A percentile compares a stretch with the other conserved stretches of the same genome.
These are phyloP conservation scores for Dynastes tityus DNA, from an alignment of 2,888 invertebrate genomes.

Conservation along the genomic window DNA sequence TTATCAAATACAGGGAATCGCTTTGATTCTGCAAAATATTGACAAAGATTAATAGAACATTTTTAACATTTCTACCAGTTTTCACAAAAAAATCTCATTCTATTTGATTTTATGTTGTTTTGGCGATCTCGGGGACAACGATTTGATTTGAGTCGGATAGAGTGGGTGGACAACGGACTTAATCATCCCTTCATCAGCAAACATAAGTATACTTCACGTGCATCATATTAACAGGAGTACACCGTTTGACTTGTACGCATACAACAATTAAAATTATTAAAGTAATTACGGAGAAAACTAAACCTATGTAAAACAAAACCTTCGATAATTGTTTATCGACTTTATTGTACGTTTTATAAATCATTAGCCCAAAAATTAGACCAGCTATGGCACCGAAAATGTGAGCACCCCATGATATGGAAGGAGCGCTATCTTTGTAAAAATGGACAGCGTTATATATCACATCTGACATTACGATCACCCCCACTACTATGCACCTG, in stretches of 20 bases:
- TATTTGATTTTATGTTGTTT: no score
- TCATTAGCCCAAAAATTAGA: conserved; percentile 76
- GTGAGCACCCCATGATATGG: conserved; percentile 82
- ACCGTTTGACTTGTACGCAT: conserved; percentile 60
- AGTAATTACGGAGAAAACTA: conserved; percentile 53
- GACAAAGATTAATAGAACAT: no score
- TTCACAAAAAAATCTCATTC: no score
- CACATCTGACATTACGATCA: conserved; percentile 79
- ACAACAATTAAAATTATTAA: conserved; percentile 57
- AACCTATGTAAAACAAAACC: conserved; percentile 58
- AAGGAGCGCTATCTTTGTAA: conserved; percentile 69
- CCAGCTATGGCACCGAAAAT: conserved; percentile 80
- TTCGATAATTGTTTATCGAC: conserved; percentile 56
- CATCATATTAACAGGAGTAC: conserved; percentile 59
- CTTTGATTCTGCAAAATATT: no score
- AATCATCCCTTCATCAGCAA: conserved; percentile 56
- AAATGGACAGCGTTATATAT: conserved; percentile 73
- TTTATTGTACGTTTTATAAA: conserved; percentile 70
- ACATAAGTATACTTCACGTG: conserved; percentile 59
- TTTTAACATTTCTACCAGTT: no score
- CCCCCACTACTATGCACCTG: conserved; percentile 75
- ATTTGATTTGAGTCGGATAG: no score
- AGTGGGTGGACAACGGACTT: no score
- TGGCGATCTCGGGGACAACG: no score
- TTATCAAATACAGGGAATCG: no score